Evolutionary conservation across 2,888 invertebrate species (phyloP), one percentile per base, ranked within the genome.

Genomic region (Netelia fuscicornis): DNA sequence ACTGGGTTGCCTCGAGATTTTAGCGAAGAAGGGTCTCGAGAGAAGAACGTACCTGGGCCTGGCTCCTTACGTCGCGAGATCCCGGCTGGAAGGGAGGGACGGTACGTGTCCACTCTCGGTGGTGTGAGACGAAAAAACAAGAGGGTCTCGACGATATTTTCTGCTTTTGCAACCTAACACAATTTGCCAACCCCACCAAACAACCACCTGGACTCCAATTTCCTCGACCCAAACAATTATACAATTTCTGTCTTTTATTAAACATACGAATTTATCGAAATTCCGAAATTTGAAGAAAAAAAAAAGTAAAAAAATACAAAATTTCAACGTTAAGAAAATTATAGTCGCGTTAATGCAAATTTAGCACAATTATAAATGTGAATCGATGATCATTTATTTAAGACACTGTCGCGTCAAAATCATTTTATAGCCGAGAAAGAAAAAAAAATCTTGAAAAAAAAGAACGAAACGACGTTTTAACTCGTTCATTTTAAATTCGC

Each of bases 1-100:
- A 75, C 74, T 79, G 83, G 83, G 79, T 83, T 75, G 83, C 75
- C 75, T 83, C 74, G 74, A 83, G 81, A 76, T 70, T 62, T 79
- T 60, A 62, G 72, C 54, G 23, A 65, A 20, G 56, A 44, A 52
- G 62, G 52, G 72, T 78, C 74, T 74, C 79, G 70, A 80, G 76
- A 75, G 79, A 74, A 79, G 62, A 83, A 79, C 83, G 56, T 83
- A 83, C 83, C 83, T 70, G 13, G 82, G 64, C 23, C 58, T 56
- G 37, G 56, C 71, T 77, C 71, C 68, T 37, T 68, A 25, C 60
- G 70, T 42, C 60, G 42, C 37, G 52, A 20, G 56, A 58, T 58
- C 58, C 48, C 48, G 8, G 71, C 20, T 13, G 20, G 17, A 42
- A 11, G 25, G 23, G 13, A 42, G 13, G 58, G 44, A 20, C 13